These are phyloP conservation scores for Hemistola chrysoprasaria DNA, from an alignment of 2,888 invertebrate genomes.

Conservation along the genomic window DNA sequence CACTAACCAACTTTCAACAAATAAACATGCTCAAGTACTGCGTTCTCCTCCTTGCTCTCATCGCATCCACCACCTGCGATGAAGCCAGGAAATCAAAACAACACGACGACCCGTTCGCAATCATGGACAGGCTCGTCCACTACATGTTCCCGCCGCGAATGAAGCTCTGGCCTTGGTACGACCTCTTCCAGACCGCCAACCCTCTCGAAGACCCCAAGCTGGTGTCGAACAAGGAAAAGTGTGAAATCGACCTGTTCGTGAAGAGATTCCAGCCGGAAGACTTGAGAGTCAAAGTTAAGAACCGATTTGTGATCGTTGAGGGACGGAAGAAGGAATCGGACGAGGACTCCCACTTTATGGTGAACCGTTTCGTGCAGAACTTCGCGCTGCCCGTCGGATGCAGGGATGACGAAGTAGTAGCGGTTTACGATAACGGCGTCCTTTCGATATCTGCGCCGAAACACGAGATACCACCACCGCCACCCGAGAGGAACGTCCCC, in stretches of 20 bases:
- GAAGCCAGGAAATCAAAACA: slow-evolving; percentile 25
- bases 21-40: slow-evolving; percentile 61
- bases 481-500: slow-evolving; percentile 63
- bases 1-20: slow-evolving; percentile 42
- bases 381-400: slow-evolving; percentile 65
- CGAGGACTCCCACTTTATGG: slow-evolving; percentile 53
- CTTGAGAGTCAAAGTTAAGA: slow-evolving; percentile 65
- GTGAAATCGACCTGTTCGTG: slow-evolving; percentile 60
- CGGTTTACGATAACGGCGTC: slow-evolving; percentile 61
- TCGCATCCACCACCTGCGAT: slow-evolving; percentile 44
- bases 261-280: slow-evolving; percentile 67
- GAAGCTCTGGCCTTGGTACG: slow-evolving; percentile 69
- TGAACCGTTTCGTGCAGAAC: slow-evolving; percentile 69
- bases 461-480: slow-evolving; percentile 67
- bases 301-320: slow-evolving; percentile 64
- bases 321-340: slow-evolving; percentile 58
- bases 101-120: slow-evolving; percentile 58
- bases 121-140: slow-evolving; percentile 64
- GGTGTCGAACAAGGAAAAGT: slow-evolving; percentile 55
- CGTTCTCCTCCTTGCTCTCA: slow-evolving; percentile 46
- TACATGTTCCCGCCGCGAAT: slow-evolving; percentile 30
- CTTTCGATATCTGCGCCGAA: slow-evolving; percentile 62
- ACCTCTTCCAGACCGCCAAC: slow-evolving; percentile 62
- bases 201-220: slow-evolving; percentile 63
- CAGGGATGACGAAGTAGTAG: slow-evolving; percentile 66